phyloP scores from a whole-genome alignment of 2,888 invertebrate species.

The Agrypnus murinus region DNA sequence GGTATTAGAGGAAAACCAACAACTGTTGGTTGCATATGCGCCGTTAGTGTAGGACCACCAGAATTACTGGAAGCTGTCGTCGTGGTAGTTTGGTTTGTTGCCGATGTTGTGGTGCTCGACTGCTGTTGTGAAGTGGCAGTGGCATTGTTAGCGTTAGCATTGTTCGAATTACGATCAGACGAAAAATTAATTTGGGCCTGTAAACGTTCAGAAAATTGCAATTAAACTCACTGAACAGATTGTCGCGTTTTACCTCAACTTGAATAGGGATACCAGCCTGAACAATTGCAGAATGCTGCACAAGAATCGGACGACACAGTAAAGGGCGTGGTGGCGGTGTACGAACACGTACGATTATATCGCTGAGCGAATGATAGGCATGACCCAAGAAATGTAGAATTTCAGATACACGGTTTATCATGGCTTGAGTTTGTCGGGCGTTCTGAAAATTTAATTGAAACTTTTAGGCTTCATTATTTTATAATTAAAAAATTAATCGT shows the following conservation, averaged over 20 bases:
- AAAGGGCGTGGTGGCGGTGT: constrained; percentile 81
- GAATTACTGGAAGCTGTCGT: constrained; percentile 51
- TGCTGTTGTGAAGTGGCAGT: constrained; percentile 38
- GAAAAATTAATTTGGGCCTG: constrained; percentile 62
- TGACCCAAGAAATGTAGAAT: constrained; percentile 91
- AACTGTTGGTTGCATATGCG: constrained; percentile 55
- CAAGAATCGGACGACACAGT: constrained; percentile 81
- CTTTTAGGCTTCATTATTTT: too few species aligned
- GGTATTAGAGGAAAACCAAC: constrained; percentile 62
- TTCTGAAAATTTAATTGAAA: constrained; percentile 69
- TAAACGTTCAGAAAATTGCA: constrained; percentile 10
- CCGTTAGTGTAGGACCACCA: constrained; percentile 45
- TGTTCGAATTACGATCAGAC: constrained; percentile 47
- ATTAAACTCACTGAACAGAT: neutral
- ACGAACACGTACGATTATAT: constrained; percentile 84
- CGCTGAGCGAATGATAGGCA: constrained; percentile 91
- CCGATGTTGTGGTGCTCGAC: constrained; percentile 26
- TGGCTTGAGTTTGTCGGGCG: constrained; percentile 76
- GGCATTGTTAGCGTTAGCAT: constrained; percentile 23
- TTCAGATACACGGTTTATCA: constrained; percentile 85
- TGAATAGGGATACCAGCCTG: constrained; percentile 80
- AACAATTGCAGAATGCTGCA: constrained; percentile 79
- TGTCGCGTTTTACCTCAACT: constrained; percentile 71
- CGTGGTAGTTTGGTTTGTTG: constrained; percentile 49
- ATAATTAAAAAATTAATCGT: too few species aligned